Evolutionary conservation across 1,140 invertebrate genomes (phyloP), one percentile per base, ranked within the genome.

Genomic region (Macrocentrus cingulum): DNA sequence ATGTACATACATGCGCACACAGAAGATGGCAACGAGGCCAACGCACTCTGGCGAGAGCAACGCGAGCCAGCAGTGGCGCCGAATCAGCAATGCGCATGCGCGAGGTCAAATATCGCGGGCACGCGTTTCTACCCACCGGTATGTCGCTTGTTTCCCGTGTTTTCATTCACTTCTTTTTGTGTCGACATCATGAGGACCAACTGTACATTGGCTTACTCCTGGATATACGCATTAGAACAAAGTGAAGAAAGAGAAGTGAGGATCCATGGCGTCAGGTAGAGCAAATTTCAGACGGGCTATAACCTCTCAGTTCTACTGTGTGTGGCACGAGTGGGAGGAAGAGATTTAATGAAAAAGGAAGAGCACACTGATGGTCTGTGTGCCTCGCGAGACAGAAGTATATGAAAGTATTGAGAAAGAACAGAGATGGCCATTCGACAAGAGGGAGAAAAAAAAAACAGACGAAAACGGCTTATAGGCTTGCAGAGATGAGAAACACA

Each of bases 41-140:
- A 49, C 20, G 46, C 46, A 49, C 46, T 29, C 25, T 22, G 20
- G 29, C 13, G 46, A 29, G 22, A 22, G 11, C 23, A 25, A 49
- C n/a, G 18, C 22, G 29, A 23, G 46, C 20, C 46, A 29, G 18
- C 46, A 15, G 46, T 49, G 46, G 46, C 46, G 46, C 46, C 46
- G 20, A 49, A 49, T 49, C 23, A 9, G 13, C 20, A 18, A 23
- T 9, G 29, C 19, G 5, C 11, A 32, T 15, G n/a, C n/a, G 11
- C 23, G 46, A 49, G 46, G 46, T 49, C 46, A 29, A 49, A 49
- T n/a, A n/a, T 49, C 46, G 34, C 46, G 46, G 46, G 46, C 46
- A 49, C 46, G 46, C 46, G 46, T 49, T 29, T 49, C 34, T 13
- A n/a, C n/a, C n/a, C n/a, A n/a, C n/a, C n/a, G n/a, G n/a, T n/a